Evolutionary conservation across 2,113 vertebrate species (phyloP).

Genomic region (Piprites chloris): DNA sequence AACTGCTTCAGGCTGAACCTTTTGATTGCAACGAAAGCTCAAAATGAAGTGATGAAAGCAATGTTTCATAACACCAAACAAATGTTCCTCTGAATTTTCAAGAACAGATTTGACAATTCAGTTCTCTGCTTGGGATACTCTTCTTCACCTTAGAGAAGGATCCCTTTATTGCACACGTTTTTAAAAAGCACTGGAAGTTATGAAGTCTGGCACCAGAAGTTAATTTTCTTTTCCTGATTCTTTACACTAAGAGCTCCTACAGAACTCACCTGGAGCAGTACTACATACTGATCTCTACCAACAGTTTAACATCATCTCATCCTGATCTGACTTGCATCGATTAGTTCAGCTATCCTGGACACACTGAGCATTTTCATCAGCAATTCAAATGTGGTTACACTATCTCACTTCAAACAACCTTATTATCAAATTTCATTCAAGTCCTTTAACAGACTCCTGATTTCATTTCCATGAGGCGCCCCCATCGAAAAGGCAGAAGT

Average conservation of each 20-base stretch:
- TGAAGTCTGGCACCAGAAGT: not conserved
- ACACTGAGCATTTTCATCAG: not conserved
- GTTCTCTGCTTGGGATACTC: not conserved
- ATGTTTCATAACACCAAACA: not conserved
- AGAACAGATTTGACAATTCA: not conserved
- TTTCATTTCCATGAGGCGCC: not conserved
- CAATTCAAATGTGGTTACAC: not conserved
- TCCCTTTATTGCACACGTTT: not conserved
- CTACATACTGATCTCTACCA: not conserved
- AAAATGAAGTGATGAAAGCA: not conserved
- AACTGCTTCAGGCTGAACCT: not conserved
- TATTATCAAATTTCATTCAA: not conserved
- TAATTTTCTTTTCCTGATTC: not conserved
- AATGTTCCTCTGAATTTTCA: not conserved
- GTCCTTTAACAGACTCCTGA: not conserved
- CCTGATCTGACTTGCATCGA: not conserved
- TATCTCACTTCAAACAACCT: constrained; percentile 22
- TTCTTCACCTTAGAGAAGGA: not conserved
- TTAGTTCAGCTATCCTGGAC: not conserved
- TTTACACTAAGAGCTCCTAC: not conserved
- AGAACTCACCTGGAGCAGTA: not conserved
- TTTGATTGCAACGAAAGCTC: not conserved
- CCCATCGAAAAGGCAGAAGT: not conserved
- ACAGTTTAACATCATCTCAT: not conserved
- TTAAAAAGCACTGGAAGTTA: not conserved